Conservation (phyloP, 2,797 vertebrate species). For the Squalus acanthias region DNA sequence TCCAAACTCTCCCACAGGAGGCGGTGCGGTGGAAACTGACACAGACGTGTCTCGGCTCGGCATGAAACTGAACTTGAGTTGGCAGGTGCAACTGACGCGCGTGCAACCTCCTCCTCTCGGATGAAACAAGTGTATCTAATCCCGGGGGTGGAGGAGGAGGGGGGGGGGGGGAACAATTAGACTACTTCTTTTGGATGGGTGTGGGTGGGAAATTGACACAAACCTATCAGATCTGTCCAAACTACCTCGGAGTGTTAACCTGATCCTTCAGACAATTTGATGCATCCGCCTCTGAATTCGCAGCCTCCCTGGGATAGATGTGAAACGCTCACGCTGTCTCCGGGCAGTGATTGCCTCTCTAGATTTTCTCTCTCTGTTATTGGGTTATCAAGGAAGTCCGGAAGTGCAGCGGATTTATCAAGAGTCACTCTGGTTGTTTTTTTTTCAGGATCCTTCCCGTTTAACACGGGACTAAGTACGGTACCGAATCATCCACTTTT, state of each 20-base stretch:
- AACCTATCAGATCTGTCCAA: neutral
- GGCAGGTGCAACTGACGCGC: neutral
- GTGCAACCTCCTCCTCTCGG: neutral
- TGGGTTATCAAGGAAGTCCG: no score
- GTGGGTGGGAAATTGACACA: neutral
- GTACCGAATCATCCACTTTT: neutral
- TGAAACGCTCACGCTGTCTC: neutral
- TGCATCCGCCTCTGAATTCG: no score
- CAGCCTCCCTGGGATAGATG: neutral
- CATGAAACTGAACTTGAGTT: neutral
- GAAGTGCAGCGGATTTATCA: neutral
- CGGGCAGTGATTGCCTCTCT: neutral
- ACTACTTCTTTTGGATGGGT: no score
- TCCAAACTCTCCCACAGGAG: neutral
- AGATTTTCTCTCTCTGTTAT: neutral
- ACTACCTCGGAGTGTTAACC: neutral
- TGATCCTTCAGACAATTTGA: neutral
- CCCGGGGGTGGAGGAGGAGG: no score
- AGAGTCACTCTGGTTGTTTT: no score
- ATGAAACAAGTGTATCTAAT: neutral
- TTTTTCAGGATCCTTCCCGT: neutral
- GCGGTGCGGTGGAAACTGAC: neutral
- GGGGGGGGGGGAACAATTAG: no score
- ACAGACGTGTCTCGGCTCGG: neutral
- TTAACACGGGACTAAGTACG: neutral